phyloP scores from a whole-genome alignment of 2,113 vertebrate species.

The Dicrurus megarhynchus region DNA sequence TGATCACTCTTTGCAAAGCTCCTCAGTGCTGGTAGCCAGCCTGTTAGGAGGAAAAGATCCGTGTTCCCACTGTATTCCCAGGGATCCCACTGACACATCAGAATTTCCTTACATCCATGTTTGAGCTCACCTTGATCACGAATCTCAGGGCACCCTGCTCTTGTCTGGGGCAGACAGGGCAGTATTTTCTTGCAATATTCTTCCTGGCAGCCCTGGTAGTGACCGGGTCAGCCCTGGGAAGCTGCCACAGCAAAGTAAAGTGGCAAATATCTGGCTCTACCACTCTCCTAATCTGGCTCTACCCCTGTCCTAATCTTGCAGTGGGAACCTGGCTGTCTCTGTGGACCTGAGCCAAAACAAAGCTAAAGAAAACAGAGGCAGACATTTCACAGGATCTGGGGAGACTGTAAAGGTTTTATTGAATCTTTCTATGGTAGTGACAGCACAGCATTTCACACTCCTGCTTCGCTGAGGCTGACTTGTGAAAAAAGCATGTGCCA shows the following conservation, averaged over 20 bases:
- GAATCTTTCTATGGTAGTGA: background rate
- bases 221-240: background rate
- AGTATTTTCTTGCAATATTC: background rate
- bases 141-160: background rate
- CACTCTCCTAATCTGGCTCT: background rate
- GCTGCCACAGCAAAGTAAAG: rapidly evolving
- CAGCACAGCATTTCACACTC: background rate
- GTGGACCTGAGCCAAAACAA: background rate
- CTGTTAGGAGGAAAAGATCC: background rate
- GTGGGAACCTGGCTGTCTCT: background rate
- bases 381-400: background rate
- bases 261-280: background rate
- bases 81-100: background rate
- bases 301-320: background rate
- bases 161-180: background rate
- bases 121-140: background rate
- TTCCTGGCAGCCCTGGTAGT: background rate
- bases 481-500: background rate
- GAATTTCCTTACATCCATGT: background rate
- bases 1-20: background rate
- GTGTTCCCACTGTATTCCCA: background rate
- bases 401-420: background rate
- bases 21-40: rapidly evolving
- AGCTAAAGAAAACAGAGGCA: background rate
- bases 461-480: background rate